Evolutionary conservation across 2,797 vertebrate species (phyloP).

Genomic region (Emydoidea blandingii): DNA sequence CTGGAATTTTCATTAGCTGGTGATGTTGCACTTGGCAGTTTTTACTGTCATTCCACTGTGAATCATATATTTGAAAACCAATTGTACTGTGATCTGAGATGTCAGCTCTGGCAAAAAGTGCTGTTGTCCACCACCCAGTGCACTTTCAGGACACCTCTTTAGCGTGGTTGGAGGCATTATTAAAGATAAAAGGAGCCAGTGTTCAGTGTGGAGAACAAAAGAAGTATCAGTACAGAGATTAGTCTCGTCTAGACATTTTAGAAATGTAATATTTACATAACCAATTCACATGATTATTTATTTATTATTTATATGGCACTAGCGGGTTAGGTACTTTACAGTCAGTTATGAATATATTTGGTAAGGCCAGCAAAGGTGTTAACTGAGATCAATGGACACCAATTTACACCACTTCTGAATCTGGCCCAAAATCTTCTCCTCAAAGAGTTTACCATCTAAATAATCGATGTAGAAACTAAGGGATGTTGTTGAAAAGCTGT

Average conservation of each 20-base stretch:
- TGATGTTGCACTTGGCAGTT: neutral
- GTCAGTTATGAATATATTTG: neutral
- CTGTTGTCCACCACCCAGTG: neutral
- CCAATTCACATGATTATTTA: neutral
- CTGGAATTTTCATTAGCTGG: neutral
- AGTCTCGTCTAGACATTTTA: conserved; percentile 12
- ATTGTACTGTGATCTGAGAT: neutral
- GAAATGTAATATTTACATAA: conserved; percentile 38
- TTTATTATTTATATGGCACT: neutral
- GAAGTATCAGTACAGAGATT: neutral
- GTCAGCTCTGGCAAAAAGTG: neutral
- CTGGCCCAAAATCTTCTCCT: neutral
- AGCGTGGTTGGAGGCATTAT: neutral
- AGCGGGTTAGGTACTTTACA: neutral
- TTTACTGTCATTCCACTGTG: neutral
- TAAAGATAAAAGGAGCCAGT: neutral
- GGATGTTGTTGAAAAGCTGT: neutral
- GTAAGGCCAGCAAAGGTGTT: neutral
- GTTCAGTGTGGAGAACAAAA: neutral
- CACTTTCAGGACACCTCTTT: neutral
- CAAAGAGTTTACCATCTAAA: neutral
- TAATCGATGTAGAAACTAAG: neutral
- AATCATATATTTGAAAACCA: neutral
- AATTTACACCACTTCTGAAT: neutral
- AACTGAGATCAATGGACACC: neutral